phyloP scores from a whole-genome alignment of 1,140 invertebrate species.

The Rhyacophila brunnea region DNA sequence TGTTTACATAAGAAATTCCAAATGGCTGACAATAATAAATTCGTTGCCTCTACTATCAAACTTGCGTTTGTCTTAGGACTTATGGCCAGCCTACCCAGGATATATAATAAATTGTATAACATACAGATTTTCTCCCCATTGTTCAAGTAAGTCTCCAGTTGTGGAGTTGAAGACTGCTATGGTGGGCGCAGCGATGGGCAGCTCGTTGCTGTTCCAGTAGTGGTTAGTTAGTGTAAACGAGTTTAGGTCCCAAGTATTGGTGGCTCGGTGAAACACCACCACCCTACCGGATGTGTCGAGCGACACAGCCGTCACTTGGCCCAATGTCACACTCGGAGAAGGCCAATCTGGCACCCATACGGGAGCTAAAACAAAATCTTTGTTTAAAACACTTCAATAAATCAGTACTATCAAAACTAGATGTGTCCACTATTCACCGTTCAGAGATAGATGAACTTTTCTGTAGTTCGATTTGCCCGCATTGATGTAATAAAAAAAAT shows the following conservation, averaged over 20 bases:
- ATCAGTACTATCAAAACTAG: too few species aligned
- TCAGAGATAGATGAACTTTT: too few species aligned
- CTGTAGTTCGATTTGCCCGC: too few species aligned
- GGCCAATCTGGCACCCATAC: conserved; percentile 56
- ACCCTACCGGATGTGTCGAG: conserved; percentile 72
- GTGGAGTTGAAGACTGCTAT: conserved; percentile 71
- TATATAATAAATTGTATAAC: conserved; percentile 39
- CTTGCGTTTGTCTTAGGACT: too few species aligned
- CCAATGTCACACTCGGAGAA: conserved; percentile 54
- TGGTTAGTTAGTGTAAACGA: conserved; percentile 66
- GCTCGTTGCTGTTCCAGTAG: conserved; percentile 58
- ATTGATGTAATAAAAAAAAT: too few species aligned
- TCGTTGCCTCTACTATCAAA: too few species aligned
- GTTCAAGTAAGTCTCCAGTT: conserved; percentile 67
- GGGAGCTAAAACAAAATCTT: conserved; percentile 44
- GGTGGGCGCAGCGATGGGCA: conserved; percentile 72
- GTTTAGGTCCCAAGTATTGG: conserved; percentile 66
- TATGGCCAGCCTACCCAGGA: too few species aligned
- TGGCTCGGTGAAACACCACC: conserved; percentile 81
- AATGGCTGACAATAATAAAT: too few species aligned
- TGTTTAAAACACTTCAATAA: too few species aligned
- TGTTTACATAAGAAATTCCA: too few species aligned
- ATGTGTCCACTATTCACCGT: too few species aligned
- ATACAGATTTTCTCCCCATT: conserved; percentile 81
- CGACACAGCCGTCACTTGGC: conserved; percentile 79